These are phyloP conservation scores for Lasiurus borealis DNA, from an alignment of 2,113 vertebrate genomes.

Conservation along the genomic window DNA sequence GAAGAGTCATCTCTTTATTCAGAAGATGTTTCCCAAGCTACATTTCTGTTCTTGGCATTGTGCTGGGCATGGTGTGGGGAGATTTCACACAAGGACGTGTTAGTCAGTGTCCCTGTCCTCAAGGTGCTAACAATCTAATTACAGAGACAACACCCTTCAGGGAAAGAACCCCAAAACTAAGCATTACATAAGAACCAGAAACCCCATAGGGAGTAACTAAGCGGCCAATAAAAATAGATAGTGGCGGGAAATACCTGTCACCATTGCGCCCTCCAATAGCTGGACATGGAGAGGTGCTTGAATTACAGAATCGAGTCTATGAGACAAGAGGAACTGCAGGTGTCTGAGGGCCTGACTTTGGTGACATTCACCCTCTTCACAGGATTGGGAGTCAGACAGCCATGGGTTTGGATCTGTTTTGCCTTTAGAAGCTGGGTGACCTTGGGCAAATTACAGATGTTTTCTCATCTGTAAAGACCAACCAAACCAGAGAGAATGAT, in stretches of 20 bases:
- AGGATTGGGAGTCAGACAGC: background rate
- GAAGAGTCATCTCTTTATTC: background rate
- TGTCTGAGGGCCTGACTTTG: background rate
- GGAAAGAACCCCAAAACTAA: background rate
- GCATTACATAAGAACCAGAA: background rate
- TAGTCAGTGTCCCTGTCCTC: background rate
- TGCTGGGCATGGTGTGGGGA: rapidly evolving
- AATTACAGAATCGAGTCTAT: background rate
- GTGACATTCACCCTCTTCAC: background rate
- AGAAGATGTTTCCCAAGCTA: background rate
- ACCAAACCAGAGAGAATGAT: background rate
- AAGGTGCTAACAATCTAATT: background rate
- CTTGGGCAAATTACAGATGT: background rate
- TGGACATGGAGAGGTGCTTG: background rate
- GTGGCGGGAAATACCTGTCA: background rate
- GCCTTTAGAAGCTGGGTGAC: background rate
- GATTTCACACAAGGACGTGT: background rate
- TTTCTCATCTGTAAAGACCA: constrained; percentile 7
- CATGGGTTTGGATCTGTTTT: background rate
- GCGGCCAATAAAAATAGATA: background rate
- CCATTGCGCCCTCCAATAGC: background rate
- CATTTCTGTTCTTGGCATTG: background rate
- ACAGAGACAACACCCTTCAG: background rate
- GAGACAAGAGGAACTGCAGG: background rate
- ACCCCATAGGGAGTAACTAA: background rate